These are phyloP conservation scores for Erebia epiphron DNA, from an alignment of 2,888 invertebrate genomes.

Conservation along the genomic window DNA sequence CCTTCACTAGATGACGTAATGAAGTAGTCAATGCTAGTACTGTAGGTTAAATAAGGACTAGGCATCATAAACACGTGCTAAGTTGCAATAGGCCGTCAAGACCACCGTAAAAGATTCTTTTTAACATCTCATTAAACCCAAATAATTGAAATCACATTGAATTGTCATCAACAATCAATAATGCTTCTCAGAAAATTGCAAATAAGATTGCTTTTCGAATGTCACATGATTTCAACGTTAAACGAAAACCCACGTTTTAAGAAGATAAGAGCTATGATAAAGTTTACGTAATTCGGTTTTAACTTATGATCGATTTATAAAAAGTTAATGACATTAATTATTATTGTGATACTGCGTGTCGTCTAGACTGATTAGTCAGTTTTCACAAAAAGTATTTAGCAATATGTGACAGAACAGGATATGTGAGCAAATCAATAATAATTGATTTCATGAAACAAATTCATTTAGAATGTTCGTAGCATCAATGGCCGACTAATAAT, in stretches of 20 bases:
- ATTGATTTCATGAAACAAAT: background rate
- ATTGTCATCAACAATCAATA: background rate
- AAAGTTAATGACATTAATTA: background rate
- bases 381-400: background rate
- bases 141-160: slow-evolving; percentile 13
- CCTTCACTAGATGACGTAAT: background rate
- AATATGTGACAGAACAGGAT: background rate
- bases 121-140: slow-evolving; percentile 30
- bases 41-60: slow-evolving; percentile 19
- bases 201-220: slow-evolving; percentile 12
- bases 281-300: background rate
- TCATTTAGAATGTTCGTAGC: slow-evolving; percentile 12
- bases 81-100: slow-evolving; percentile 18
- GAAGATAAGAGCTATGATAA: slow-evolving; percentile 30
- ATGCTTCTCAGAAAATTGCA: background rate
- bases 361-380: background rate
- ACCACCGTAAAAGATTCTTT: slow-evolving; percentile 25
- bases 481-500: slow-evolving; percentile 24
- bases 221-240: background rate
- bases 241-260: slow-evolving; percentile 13
- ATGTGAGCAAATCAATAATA: background rate
- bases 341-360: background rate
- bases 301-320: slow-evolving; percentile 7
- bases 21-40: slow-evolving; percentile 4
- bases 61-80: slow-evolving; percentile 16